These are phyloP conservation scores for Drosophila subobscura DNA, from an alignment of 1,140 invertebrate species.

Conservation along the genomic window DNA sequence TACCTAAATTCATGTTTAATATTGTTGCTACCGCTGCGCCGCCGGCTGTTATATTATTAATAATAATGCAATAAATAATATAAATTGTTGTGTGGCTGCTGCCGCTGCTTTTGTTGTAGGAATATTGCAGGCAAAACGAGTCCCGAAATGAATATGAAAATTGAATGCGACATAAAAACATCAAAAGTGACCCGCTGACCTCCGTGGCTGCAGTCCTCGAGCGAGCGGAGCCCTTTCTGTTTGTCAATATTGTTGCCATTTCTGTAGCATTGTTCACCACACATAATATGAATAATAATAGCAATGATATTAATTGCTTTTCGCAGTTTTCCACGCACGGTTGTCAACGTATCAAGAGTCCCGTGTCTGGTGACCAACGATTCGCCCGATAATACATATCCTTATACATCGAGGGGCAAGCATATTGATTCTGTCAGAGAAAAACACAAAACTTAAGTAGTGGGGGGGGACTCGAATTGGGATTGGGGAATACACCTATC, in stretches of 20 bases:
- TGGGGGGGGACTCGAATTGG: too few species aligned
- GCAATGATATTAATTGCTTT: constrained; percentile 31
- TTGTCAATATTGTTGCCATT: constrained; percentile 46
- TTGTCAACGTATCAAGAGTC: constrained; percentile 81
- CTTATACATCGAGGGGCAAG: constrained; percentile 89
- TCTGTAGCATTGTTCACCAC: constrained; percentile 42
- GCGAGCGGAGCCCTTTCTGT: constrained; percentile 22
- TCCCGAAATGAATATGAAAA: constrained; percentile 63
- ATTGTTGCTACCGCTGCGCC: neutral
- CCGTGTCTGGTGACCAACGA: constrained; percentile 82
- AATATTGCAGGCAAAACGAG: constrained; percentile 57
- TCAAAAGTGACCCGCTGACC: constrained; percentile 51
- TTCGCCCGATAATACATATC: constrained; percentile 87
- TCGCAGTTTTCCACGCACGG: constrained; percentile 17
- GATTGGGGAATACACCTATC: constrained; percentile 1
- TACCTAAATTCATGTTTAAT: constrained; percentile 12
- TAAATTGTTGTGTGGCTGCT: constrained; percentile 26
- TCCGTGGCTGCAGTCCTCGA: constrained; percentile 15
- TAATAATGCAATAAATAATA: constrained; percentile 52
- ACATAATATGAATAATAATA: constrained; percentile 36
- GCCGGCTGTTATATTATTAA: constrained; percentile 23
- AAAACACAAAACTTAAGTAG: neutral
- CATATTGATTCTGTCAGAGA: constrained; percentile 85
- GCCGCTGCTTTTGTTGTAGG: constrained; percentile 26
- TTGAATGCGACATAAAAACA: constrained; percentile 61